Base-by-base conservation (phyloP, 2,797 vertebrate species). In the Neopelma chrysocephalum region DNA sequence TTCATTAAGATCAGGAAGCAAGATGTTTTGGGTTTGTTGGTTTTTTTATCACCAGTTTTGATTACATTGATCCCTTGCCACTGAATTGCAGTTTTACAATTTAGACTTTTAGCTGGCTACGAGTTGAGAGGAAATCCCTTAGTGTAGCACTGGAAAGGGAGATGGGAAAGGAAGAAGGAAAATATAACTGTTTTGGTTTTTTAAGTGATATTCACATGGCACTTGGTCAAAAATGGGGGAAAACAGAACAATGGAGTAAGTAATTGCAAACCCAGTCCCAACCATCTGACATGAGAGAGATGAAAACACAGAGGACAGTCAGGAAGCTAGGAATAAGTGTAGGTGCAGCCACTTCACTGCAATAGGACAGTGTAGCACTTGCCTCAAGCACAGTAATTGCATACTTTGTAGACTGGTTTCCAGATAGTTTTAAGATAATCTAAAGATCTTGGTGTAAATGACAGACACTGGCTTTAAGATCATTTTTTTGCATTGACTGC, bases 181-280 rank as follows among this genome's bases (percentile, higher is more conserved):
- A 95, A 90, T 80, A 22, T 60, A 91, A 62, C 75, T 42, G 8
- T 34, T 90, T 89, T 96, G 86, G 10, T 64, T 84, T 79, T 93
- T 70, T 45, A 94, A 94, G 42, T 84, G 77, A 93, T 77, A 87
- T 77, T 95, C 79, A 82, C 89, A 72, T 89, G 80, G 70, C 94
- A 84, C 48, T 81, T 71, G 58, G 64, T 94, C 91, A 93, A 89
- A 94, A 91, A 87, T 68, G 60, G 48, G 29, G 66, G 60, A 84
- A 89, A 89, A 42, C n/a, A 76, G 87, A 91, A 91, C 94, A 96
- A 87, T 94, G 77, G 88, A 70, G 15, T 54, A 92, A 95, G 86
- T 90, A 84, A 84, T 90, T 90, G 68, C 86, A 92, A 95, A 89
- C 42, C 45, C 53, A 75, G 64, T 73, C 73, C 47, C 82, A 89